These are phyloP conservation scores for Scelioninae gen. 2 DNA, from an alignment of 2,888 invertebrate species.

Conservation along the genomic window DNA sequence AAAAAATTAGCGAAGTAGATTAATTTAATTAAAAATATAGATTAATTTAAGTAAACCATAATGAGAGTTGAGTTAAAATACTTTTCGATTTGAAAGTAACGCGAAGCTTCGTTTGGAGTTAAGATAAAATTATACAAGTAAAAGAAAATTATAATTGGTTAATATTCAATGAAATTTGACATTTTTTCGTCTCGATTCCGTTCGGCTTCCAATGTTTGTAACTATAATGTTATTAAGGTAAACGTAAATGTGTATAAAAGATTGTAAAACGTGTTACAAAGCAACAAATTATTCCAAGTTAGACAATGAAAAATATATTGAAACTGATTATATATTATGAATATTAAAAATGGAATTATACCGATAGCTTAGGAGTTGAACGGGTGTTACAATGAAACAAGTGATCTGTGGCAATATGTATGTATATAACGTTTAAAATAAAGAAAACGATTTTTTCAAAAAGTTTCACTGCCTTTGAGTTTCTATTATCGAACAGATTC, in stretches of 20 bases:
- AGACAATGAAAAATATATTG: conserved; percentile 11
- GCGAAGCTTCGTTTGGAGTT: too few species aligned
- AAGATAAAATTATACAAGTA: too few species aligned
- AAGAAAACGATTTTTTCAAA: conserved; percentile 49
- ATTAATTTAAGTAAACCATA: conserved; percentile 21
- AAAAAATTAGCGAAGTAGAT: not conserved
- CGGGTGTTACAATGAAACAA: conserved; percentile 61
- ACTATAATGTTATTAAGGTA: conserved; percentile 29
- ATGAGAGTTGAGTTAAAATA: conserved; percentile 42
- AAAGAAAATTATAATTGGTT: too few species aligned
- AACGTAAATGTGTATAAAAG: conserved; percentile 40
- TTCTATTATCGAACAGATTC: too few species aligned
- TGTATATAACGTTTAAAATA: conserved; percentile 61
- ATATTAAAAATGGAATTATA: conserved; percentile 29
- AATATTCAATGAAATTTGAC: too few species aligned
- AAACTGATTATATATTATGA: conserved; percentile 10
- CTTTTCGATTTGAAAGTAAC: too few species aligned
- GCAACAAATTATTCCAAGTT: conserved; percentile 28
- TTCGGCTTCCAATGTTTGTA: conserved; percentile 27
- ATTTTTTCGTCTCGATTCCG: conserved; percentile 31
- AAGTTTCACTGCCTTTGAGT: too few species aligned
- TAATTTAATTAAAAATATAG: not conserved
- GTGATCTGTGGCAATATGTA: conserved; percentile 70
- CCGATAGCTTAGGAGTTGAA: conserved; percentile 72
- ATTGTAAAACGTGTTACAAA: conserved; percentile 37